Evolutionary conservation across 2,888 invertebrate species (phyloP).

Genomic region (Hydriomena furcata): DNA sequence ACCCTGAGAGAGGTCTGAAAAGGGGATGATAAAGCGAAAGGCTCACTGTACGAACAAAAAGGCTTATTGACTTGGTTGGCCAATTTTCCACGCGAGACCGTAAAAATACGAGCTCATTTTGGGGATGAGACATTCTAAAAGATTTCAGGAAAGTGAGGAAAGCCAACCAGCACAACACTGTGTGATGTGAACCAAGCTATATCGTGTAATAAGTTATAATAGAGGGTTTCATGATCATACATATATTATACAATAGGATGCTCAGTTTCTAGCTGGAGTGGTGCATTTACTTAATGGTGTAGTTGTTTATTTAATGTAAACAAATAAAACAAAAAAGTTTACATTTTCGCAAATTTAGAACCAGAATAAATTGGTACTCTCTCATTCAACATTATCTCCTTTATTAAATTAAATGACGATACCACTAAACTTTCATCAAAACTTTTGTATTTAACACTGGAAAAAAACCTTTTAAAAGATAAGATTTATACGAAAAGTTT

Average conservation of each 20-base stretch:
- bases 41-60: conserved; percentile 61
- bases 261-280: neutral
- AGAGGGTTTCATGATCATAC: conserved; percentile 2
- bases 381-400: conserved; percentile 18
- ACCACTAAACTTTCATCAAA: conserved; percentile 44
- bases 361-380: neutral
- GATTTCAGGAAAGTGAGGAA: conserved; percentile 33
- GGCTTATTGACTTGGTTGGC: conserved; percentile 64
- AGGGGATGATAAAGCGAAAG: conserved; percentile 61
- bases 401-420: conserved; percentile 35
- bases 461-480: conserved; percentile 49
- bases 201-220: conserved; percentile 20
- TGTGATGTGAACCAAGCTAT: conserved; percentile 7
- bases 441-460: conserved; percentile 49
- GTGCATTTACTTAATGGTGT: conserved; percentile 5
- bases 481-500: conserved; percentile 55
- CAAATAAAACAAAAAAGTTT: neutral
- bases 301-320: neutral
- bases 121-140: conserved; percentile 33
- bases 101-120: conserved; percentile 45
- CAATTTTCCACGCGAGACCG: conserved; percentile 52
- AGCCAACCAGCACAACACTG: conserved; percentile 9
- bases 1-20: conserved; percentile 48
- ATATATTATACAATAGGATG: conserved; percentile 5
- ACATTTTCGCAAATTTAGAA: conserved; percentile 3